Percentiles rank a stretch among this genome's conserved stretches.
Evolutionary conservation across 2,888 invertebrate genomes (phyloP).

Genomic region (Cheilosia impressa): DNA sequence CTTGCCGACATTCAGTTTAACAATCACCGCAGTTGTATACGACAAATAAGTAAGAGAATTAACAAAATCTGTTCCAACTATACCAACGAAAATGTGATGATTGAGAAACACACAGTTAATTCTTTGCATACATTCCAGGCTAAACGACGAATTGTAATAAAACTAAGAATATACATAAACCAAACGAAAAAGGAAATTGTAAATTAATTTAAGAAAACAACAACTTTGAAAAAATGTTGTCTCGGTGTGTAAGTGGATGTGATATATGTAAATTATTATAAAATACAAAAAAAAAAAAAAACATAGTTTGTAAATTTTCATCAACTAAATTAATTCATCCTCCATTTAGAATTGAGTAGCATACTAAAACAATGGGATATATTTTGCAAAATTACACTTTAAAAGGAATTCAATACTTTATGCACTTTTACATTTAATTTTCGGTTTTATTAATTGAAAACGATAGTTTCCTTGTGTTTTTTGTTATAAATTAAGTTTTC

Average conservation of each 20-base stretch:
- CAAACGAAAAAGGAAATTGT: slow-evolving; percentile 64
- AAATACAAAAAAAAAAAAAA: slow-evolving; percentile 40
- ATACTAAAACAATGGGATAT: slow-evolving; percentile 36
- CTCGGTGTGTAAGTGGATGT: slow-evolving; percentile 82
- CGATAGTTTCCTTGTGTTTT: slow-evolving; percentile 10
- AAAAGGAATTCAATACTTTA: slow-evolving; percentile 31
- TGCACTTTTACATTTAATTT: slow-evolving; percentile 37
- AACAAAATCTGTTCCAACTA: slow-evolving; percentile 8
- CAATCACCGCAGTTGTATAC: neutral
- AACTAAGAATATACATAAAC: slow-evolving; percentile 62
- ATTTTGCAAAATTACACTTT: slow-evolving; percentile 22
- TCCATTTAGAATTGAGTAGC: slow-evolving; percentile 58
- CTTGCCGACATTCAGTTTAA: neutral
- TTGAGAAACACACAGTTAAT: neutral
- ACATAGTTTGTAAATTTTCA: slow-evolving; percentile 62
- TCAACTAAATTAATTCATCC: slow-evolving; percentile 71
- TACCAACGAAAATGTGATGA: neutral
- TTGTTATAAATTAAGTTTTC: neutral
- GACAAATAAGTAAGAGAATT: neutral
- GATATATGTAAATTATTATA: slow-evolving; percentile 81
- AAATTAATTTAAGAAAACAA: slow-evolving; percentile 22
- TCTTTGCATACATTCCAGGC: slow-evolving; percentile 40
- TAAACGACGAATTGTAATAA: slow-evolving; percentile 3
- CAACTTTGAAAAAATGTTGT: slow-evolving; percentile 36
- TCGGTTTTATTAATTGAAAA: slow-evolving; percentile 14